A percentile compares a stretch with the other conserved stretches of the same genome.
These are phyloP conservation scores for Lichenostomus cassidix DNA, from an alignment of 2,113 vertebrate genomes.

Conservation along the genomic window DNA sequence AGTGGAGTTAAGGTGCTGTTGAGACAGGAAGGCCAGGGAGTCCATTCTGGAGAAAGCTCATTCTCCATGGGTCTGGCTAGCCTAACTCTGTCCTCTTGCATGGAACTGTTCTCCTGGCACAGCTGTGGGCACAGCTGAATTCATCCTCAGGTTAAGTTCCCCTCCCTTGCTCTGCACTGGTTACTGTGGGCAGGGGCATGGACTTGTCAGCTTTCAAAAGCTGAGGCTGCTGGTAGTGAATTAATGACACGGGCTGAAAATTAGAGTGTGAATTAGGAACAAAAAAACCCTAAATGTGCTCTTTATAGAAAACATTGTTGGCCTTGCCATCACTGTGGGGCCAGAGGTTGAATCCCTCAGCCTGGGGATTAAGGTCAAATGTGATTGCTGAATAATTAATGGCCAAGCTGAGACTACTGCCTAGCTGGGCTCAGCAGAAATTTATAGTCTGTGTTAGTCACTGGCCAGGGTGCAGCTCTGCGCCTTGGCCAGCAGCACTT, in stretches of 20 bases:
- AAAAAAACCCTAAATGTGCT: neutral
- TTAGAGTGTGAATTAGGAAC: neutral
- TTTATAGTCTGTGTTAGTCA: neutral
- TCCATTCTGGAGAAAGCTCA: neutral
- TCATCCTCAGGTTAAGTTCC: neutral
- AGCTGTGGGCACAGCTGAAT: neutral
- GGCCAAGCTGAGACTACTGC: neutral
- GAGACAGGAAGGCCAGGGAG: neutral
- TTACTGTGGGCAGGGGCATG: fast-evolving
- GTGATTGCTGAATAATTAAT: neutral
- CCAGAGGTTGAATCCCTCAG: neutral
- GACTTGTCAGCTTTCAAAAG: neutral
- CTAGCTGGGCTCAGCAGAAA: neutral
- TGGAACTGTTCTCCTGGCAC: neutral
- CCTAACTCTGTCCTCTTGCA: neutral
- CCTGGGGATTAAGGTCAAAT: neutral
- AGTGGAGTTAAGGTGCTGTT: fast-evolving
- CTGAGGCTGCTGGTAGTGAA: neutral
- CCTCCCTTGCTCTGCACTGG: neutral
- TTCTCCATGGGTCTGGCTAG: fast-evolving
- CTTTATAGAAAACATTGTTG: neutral
- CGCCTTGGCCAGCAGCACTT: neutral
- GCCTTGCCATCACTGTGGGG: neutral
- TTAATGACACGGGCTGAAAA: neutral
- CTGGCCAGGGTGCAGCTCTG: neutral